Percentiles rank a stretch among this genome's conserved stretches.
Conservation (phyloP, 1,140 invertebrate genomes). For the Meteorus sp. region DNA sequence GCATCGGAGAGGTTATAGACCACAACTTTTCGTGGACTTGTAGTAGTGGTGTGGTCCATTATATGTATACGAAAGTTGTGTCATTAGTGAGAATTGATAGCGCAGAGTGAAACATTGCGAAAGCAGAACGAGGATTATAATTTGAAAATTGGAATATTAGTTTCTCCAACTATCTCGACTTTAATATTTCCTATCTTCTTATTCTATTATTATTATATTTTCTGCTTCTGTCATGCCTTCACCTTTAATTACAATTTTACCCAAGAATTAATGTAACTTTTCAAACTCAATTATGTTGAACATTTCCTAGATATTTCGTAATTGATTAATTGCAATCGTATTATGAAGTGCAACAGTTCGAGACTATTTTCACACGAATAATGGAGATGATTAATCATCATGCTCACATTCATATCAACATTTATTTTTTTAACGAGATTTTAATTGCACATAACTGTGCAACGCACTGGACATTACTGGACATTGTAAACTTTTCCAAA, state of each 20-base stretch:
- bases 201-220: neutral
- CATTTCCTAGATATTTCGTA: too few relatives aligned
- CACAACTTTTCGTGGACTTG: neutral
- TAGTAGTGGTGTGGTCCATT: neutral
- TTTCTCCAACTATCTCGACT: slow-evolving; percentile 9
- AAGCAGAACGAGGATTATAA: slow-evolving; percentile 21
- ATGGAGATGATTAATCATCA: too few relatives aligned
- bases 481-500: neutral
- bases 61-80: slow-evolving; percentile 25
- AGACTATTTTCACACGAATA: too few relatives aligned
- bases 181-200: neutral
- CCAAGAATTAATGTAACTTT: too few relatives aligned
- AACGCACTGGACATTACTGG: too few relatives aligned
- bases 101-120: slow-evolving; percentile 20
- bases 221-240: too few relatives aligned
- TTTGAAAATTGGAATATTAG: slow-evolving; percentile 27
- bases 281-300: too few relatives aligned
- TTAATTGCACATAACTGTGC: too few relatives aligned
- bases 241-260: neutral
- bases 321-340: too few relatives aligned
- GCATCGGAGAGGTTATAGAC: neutral
- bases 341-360: too few relatives aligned
- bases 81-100: slow-evolving; percentile 32
- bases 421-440: too few relatives aligned
- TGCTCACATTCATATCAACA: too few relatives aligned